Conservation (phyloP, 2,797 vertebrate species). For the Mergus octosetaceus region DNA sequence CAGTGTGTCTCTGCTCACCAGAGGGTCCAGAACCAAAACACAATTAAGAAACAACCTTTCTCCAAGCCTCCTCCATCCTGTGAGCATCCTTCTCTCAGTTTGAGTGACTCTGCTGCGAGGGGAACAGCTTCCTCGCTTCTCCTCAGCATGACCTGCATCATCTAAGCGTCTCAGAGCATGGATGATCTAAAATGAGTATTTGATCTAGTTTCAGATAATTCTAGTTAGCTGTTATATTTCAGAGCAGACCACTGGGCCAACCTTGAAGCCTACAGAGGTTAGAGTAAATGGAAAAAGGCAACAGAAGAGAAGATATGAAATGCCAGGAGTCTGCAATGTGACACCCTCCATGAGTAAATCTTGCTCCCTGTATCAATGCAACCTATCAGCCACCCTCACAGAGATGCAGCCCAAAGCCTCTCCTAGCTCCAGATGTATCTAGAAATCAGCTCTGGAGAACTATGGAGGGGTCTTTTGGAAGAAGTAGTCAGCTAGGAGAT, state of each 20-base stretch:
- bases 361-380: not conserved
- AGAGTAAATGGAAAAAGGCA: not conserved
- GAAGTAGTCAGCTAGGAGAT: not conserved
- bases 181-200: not conserved
- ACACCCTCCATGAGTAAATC: not conserved
- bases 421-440: not conserved
- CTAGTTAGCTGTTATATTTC: not conserved
- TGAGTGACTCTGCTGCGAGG: constrained; percentile 28
- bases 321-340: fast-evolving
- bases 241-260: not conserved
- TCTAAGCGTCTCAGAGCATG: not conserved
- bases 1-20: constrained; percentile 48
- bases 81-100: not conserved
- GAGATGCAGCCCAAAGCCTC: not conserved
- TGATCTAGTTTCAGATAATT: not conserved
- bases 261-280: not conserved
- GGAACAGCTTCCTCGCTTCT: not conserved
- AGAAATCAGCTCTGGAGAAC: not conserved
- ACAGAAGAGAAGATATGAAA: not conserved
- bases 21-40: constrained; percentile 59
- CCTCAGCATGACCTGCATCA: not conserved
- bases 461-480: not conserved
- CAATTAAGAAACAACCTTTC: constrained; percentile 70
- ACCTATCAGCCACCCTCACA: not conserved
- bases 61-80: not conserved